These are phyloP conservation scores for Drosophila mimica DNA, from an alignment of 2,888 invertebrate genomes.

Conservation along the genomic window DNA sequence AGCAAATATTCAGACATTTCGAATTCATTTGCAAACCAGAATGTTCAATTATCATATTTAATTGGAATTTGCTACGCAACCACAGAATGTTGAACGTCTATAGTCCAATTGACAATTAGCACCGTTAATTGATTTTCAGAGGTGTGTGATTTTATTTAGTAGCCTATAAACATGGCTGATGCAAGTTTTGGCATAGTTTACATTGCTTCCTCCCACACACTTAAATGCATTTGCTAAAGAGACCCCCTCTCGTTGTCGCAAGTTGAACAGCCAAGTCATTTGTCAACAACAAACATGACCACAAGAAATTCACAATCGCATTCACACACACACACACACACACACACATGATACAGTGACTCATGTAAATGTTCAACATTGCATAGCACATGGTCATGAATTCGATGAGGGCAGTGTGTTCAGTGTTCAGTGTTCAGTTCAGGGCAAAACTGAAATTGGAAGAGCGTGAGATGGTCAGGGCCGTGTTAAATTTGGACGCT, in stretches of 20 bases:
- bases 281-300: constrained; percentile 19
- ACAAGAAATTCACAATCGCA: constrained; percentile 21
- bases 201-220: neutral
- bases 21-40: constrained; percentile 4
- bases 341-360: constrained; percentile 21
- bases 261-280: constrained; percentile 27
- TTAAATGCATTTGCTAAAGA: neutral
- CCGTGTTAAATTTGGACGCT: constrained; percentile 38
- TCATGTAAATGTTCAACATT: constrained; percentile 44
- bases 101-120: constrained; percentile 20
- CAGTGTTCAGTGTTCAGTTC: constrained; percentile 8
- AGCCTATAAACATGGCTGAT: neutral
- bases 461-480: constrained; percentile 74
- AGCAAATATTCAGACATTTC: constrained; percentile 10
- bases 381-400: constrained; percentile 55
- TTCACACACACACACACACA: neutral
- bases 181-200: neutral
- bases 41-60: constrained; percentile 30
- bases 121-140: constrained; percentile 12
- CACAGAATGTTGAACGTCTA: neutral
- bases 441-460: constrained; percentile 44
- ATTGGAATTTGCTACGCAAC: constrained; percentile 5
- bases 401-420: constrained; percentile 24
- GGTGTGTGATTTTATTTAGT: constrained; percentile 18
- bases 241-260: constrained; percentile 10